These are phyloP conservation scores for Camponotus fellah DNA, from an alignment of 2,888 invertebrate species.

Conservation along the genomic window DNA sequence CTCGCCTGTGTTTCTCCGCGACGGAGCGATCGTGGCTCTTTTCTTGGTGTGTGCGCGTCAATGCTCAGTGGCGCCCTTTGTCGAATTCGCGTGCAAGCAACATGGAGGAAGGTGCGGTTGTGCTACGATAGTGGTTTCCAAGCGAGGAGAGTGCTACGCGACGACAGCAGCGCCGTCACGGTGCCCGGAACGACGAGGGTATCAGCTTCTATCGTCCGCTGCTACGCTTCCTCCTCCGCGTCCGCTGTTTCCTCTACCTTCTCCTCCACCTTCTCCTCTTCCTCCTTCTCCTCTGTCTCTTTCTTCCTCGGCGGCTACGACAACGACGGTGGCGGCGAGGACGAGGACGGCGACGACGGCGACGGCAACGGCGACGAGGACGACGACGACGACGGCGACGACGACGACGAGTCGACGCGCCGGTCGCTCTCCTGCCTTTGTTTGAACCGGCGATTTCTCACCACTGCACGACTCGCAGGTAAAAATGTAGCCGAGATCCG, in stretches of 20 bases:
- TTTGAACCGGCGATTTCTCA: constrained; percentile 70
- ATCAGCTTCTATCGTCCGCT: constrained; percentile 67
- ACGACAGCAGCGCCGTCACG: constrained; percentile 61
- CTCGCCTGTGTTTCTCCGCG: constrained; percentile 25
- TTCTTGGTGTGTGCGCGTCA: constrained; percentile 65
- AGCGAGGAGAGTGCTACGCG: constrained; percentile 60
- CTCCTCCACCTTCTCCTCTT: constrained; percentile 6
- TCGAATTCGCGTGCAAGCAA: constrained; percentile 70
- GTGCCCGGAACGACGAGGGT: constrained; percentile 68
- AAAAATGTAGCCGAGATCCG: constrained; percentile 62
- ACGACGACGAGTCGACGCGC: constrained; percentile 53
- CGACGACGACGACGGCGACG: not conserved
- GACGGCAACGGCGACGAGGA: not conserved
- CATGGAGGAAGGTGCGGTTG: constrained; percentile 77
- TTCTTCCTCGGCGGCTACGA: constrained; percentile 3
- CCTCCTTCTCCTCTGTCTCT: constrained; percentile 40
- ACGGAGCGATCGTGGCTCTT: constrained; percentile 49
- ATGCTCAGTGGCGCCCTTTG: constrained; percentile 66
- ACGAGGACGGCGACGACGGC: constrained; percentile 5
- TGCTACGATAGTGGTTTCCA: constrained; percentile 76
- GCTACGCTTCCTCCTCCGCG: constrained; percentile 40
- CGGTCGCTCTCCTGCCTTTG: constrained; percentile 70
- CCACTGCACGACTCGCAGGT: constrained; percentile 69
- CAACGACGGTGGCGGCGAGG: not conserved
- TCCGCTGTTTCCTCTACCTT: not conserved